These are phyloP conservation scores for Rhagonycha lutea DNA, from an alignment of 2,888 invertebrate genomes.

Conservation along the genomic window DNA sequence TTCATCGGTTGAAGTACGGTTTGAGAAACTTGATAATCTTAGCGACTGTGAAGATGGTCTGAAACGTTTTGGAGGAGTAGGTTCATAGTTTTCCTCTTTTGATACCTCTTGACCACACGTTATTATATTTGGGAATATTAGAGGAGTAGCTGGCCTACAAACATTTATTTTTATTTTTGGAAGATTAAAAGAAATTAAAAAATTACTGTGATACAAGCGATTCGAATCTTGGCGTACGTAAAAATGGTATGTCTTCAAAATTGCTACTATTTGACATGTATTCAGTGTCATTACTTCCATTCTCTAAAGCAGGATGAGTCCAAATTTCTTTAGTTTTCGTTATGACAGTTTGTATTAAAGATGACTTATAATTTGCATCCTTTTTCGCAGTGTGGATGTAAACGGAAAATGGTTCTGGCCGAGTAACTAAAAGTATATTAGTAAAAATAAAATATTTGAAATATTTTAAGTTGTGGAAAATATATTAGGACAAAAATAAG, in stretches of 20 bases:
- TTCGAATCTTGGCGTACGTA: constrained; percentile 61
- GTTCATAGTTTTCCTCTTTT: constrained; percentile 24
- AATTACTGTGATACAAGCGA: constrained; percentile 36
- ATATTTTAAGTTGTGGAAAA: no score
- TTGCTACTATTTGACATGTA: constrained; percentile 49
- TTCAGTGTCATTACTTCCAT: constrained; percentile 35
- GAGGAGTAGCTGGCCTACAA: constrained; percentile 25
- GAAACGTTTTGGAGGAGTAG: constrained; percentile 36
- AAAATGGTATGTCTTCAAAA: constrained; percentile 64
- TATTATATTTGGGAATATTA: constrained; percentile 38
- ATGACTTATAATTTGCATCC: constrained; percentile 54
- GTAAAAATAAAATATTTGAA: background rate
- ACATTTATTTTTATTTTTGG: background rate
- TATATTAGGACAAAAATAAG: no score
- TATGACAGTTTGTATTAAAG: constrained; percentile 56
- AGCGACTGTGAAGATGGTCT: constrained; percentile 23
- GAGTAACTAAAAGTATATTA: constrained; percentile 54
- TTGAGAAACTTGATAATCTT: background rate
- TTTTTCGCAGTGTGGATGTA: constrained; percentile 55
- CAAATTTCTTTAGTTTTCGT: constrained; percentile 57
- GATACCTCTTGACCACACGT: constrained; percentile 3
- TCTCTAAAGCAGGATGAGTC: constrained; percentile 45
- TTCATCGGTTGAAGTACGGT: background rate
- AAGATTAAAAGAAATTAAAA: background rate
- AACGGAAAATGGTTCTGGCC: constrained; percentile 64